A percentile compares a stretch with the other conserved stretches of the same genome.
These are phyloP conservation scores for Lamellibrachia luymesi DNA, from an alignment of 1,140 invertebrate genomes.

Conservation along the genomic window DNA sequence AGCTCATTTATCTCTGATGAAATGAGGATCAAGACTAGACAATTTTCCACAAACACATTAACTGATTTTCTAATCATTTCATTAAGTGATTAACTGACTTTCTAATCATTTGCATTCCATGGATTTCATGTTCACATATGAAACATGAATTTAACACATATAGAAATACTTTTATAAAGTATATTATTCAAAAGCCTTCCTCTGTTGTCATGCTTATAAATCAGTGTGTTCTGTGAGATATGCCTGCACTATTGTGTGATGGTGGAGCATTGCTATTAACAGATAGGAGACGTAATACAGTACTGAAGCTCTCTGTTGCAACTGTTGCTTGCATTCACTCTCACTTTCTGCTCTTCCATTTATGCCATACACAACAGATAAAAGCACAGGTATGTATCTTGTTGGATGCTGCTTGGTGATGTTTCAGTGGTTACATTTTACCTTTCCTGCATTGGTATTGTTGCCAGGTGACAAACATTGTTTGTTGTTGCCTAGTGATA, in stretches of 20 bases:
- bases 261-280: background rate
- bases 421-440: background rate
- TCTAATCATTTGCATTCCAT: background rate
- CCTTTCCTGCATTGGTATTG: background rate
- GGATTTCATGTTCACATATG: background rate
- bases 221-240: background rate
- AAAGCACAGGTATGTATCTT: background rate
- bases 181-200: background rate
- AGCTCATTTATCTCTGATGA: no score
- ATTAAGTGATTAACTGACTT: background rate
- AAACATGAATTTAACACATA: background rate
- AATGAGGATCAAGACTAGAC: no score
- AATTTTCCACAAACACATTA: background rate
- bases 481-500: background rate
- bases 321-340: background rate
- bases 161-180: background rate
- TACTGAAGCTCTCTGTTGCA: background rate
- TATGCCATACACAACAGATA: background rate
- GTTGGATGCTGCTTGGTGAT: background rate
- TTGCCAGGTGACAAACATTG: background rate
- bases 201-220: background rate
- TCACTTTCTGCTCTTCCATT: background rate
- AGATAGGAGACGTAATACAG: no score
- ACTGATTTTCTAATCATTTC: background rate
- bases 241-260: background rate